Evolutionary conservation across 2,797 vertebrate genomes (phyloP), one percentile per base, ranked within the genome.

Genomic region (Alca torda): DNA sequence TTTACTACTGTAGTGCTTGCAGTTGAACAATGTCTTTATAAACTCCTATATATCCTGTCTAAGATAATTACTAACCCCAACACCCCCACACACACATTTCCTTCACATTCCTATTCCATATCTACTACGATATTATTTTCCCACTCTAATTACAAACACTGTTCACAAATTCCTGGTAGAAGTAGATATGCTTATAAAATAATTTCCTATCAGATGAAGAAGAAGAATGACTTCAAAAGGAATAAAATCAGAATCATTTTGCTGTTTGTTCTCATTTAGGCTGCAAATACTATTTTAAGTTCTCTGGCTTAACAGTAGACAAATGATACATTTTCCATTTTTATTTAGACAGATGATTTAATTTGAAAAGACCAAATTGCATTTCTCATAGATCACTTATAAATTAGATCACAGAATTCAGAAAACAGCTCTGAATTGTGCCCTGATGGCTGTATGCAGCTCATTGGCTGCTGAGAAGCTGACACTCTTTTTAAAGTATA

Each of bases 401-500:
- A 94, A 95, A 95, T 96, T 89, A 90, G 26, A 89, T 67, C 35
- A 81, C 26, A 59, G 53, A 73, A 86, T 72, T 72, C 68, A 78
- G 46, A 91, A 45, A 91, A 56, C 9, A 41, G 21, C 35, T 73
- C 45, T 93, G 59, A 91, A 51, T 73, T 60, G 6, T 70, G 17
- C 20, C 57, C 57, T 81, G 28, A 68, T 75, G 35, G 33, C 31
- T 73, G 8, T 11, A 41, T 35, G 72, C 46, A 93, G 21, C 35
- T 91, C 10, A 0, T 8, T 84, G 61, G 33, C 54, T 8, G 1
- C 26, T 48, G 16, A 79, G 74, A 86, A 53, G 6, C 5, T 48
- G 48, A 45, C 17, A 14, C 4, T 4, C 68, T 43, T 57, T 31
- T 57, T 28, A 68, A 61, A 61, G 18, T 39, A 20, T 17, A 46